Evolutionary conservation across 2,113 vertebrate genomes (phyloP).

Genomic region (Nothobranchius furzeri): DNA sequence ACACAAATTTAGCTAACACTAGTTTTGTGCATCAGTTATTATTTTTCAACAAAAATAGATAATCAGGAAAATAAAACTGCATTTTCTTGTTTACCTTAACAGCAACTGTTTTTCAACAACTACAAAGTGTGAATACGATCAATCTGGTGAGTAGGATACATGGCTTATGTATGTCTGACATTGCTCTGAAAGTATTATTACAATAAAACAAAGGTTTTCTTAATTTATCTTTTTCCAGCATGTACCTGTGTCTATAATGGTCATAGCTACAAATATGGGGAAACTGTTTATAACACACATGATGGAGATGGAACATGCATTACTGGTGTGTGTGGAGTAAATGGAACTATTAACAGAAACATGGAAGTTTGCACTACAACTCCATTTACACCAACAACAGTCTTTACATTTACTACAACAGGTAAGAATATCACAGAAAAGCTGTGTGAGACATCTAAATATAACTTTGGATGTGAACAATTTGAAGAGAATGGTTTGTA

Average conservation of each 20-base stretch:
- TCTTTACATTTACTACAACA: slow-evolving; percentile 45
- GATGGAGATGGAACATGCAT: slow-evolving; percentile 84
- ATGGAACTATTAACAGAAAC: slow-evolving; percentile 73
- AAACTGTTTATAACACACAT: slow-evolving; percentile 79
- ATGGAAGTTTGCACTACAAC: slow-evolving; percentile 20
- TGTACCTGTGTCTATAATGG: slow-evolving; percentile 81
- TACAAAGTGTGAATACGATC: slow-evolving; percentile 22
- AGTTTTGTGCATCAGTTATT: background rate
- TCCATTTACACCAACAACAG: slow-evolving; percentile 26
- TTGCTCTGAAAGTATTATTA: background rate
- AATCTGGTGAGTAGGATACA: slow-evolving; percentile 33
- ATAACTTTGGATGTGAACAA: background rate
- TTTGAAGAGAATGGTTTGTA: background rate
- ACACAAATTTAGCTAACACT: background rate
- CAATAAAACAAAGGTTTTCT: no score
- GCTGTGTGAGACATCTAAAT: background rate
- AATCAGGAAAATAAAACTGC: background rate
- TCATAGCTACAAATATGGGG: slow-evolving; percentile 56
- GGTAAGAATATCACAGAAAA: slow-evolving; percentile 31
- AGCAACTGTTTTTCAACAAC: slow-evolving; percentile 68
- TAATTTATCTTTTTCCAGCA: slow-evolving; percentile 61
- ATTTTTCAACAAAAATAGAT: background rate
- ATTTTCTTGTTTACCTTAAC: background rate
- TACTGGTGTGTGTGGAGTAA: slow-evolving; percentile 72
- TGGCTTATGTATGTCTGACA: background rate